A percentile compares a stretch with the other conserved stretches of the same genome.
Evolutionary conservation across 2,888 invertebrate genomes (phyloP).

Genomic region (Sepiola atlantica): DNA sequence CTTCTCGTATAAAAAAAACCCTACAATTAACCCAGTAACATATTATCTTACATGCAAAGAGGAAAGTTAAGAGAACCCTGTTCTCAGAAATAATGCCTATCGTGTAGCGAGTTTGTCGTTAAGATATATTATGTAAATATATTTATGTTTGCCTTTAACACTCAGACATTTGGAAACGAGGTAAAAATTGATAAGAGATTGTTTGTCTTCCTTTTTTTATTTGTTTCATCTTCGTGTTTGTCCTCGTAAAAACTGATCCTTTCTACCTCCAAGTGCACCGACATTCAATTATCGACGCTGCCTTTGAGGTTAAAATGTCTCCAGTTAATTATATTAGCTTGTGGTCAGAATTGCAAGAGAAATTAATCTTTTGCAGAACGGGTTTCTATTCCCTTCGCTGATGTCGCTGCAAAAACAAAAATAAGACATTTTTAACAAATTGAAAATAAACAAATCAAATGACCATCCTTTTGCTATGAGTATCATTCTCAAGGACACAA

Average conservation of each 20-base stretch:
- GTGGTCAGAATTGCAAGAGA: not conserved
- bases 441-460: too few relatives aligned
- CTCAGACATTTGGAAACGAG: not conserved
- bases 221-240: not conserved
- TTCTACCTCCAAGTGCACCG: not conserved
- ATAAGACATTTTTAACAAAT: too few relatives aligned
- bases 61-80: too few relatives aligned
- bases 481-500: too few relatives aligned
- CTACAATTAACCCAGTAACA: too few relatives aligned
- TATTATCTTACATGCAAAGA: too few relatives aligned
- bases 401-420: too few relatives aligned
- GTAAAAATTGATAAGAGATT: not conserved
- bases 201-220: not conserved
- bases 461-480: too few relatives aligned
- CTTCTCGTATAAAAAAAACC: too few relatives aligned
- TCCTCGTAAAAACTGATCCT: not conserved
- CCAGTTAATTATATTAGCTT: not conserved
- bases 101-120: too few relatives aligned
- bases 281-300: not conserved
- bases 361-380: not conserved
- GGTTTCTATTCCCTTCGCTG: not conserved
- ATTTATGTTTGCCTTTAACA: not conserved
- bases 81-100: too few relatives aligned
- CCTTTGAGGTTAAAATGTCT: not conserved
- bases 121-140: too few relatives aligned